Evolutionary conservation across 2,888 invertebrate species (phyloP).

Genomic region (Priocnemis perturbator): DNA sequence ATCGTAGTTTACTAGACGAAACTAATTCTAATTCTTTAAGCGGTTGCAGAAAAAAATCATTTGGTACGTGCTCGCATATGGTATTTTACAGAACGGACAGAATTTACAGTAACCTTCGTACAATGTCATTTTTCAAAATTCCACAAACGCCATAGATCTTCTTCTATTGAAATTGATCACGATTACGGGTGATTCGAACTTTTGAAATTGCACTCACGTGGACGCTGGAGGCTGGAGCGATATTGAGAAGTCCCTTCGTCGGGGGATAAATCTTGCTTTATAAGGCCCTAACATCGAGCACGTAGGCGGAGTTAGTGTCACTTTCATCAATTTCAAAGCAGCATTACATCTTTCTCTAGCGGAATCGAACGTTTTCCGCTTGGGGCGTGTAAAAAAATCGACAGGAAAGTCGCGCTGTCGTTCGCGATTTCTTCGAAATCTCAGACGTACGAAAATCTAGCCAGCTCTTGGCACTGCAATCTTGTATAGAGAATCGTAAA

Average conservation of each 20-base stretch:
- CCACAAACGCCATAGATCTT: too few species aligned
- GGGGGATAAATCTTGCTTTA: slow-evolving; percentile 41
- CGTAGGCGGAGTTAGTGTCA: slow-evolving; percentile 46
- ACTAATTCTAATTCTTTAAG: too few species aligned
- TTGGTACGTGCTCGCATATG: too few species aligned
- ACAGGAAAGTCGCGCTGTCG: neutral
- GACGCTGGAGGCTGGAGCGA: slow-evolving; percentile 21
- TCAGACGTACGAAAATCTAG: too few species aligned
- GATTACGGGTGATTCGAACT: neutral
- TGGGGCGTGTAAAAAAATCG: slow-evolving; percentile 3
- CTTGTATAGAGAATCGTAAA: slow-evolving; percentile 25
- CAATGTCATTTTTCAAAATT: too few species aligned
- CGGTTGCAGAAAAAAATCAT: too few species aligned
- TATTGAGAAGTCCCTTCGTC: slow-evolving; percentile 11
- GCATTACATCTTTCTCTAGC: slow-evolving; percentile 17
- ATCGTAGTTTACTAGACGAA: too few species aligned
- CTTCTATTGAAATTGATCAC: too few species aligned
- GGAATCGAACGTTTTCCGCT: too few species aligned
- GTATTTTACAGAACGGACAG: too few species aligned
- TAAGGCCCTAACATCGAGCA: slow-evolving; percentile 33
- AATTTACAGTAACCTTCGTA: too few species aligned
- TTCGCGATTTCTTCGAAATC: too few species aligned
- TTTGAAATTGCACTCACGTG: slow-evolving; percentile 21
- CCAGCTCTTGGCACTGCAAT: slow-evolving; percentile 1
- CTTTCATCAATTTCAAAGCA: slow-evolving; percentile 37